phyloP scores from a whole-genome alignment of 1,140 invertebrate genomes.

The Oncopodura yosiiana region DNA sequence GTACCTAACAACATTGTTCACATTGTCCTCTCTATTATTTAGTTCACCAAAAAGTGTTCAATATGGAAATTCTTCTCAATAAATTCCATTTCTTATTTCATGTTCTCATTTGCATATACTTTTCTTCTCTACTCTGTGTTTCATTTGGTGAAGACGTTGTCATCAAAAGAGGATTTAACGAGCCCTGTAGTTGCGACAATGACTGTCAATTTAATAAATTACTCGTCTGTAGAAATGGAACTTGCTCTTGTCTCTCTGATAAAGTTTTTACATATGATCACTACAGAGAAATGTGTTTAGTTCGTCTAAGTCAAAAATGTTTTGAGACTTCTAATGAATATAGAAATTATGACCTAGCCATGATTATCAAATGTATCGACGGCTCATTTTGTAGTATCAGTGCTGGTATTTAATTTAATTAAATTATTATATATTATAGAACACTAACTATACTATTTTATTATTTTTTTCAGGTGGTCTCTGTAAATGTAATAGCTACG shows the following conservation, averaged over 20 bases:
- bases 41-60: too few species aligned
- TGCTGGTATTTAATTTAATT: too few species aligned
- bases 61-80: too few species aligned
- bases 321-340: conserved; percentile 19
- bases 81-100: too few species aligned
- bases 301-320: conserved; percentile 19
- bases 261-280: conserved; percentile 14
- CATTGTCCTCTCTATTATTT: too few species aligned
- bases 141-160: neutral
- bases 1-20: too few species aligned
- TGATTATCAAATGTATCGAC: conserved; percentile 9
- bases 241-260: conserved; percentile 2
- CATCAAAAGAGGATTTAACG: conserved; percentile 4
- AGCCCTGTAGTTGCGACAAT: conserved; percentile 20
- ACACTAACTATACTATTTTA: too few species aligned
- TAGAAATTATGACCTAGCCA: conserved; percentile 8
- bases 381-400: conserved; percentile 22
- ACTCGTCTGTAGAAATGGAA: conserved; percentile 15
- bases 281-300: conserved; percentile 9
- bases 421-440: too few species aligned
- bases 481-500: conserved; percentile 19
- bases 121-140: too few species aligned
- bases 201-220: conserved; percentile 20
- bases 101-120: too few species aligned
- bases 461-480: too few species aligned